A percentile compares a stretch with the other conserved stretches of the same genome.
Evolutionary conservation across 2,888 invertebrate genomes (phyloP).

Genomic region (Noctua fimbriata): DNA sequence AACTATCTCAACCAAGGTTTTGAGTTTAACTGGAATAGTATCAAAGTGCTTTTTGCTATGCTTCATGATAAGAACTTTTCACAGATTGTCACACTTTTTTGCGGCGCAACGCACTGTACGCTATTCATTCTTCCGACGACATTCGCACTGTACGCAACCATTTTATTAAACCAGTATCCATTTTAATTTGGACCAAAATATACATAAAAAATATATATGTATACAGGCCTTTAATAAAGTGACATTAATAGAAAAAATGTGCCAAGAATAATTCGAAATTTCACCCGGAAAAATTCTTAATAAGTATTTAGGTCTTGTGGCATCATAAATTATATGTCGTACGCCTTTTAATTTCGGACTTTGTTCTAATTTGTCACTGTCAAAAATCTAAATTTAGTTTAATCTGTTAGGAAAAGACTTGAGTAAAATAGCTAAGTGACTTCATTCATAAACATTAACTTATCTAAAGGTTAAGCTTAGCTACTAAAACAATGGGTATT

Average conservation of each 20-base stretch:
- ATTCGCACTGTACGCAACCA: too few species aligned
- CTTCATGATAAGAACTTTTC: background rate
- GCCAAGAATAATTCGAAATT: background rate
- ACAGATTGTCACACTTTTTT: background rate
- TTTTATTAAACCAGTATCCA: too few species aligned
- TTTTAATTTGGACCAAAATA: too few species aligned
- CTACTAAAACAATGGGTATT: background rate
- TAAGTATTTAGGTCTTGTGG: background rate
- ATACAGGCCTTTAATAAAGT: background rate
- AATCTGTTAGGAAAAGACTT: background rate
- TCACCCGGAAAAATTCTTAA: too few species aligned
- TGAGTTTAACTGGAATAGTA: background rate
- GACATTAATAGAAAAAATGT: background rate
- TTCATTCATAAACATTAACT: background rate
- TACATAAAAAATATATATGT: too few species aligned
- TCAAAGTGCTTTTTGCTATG: too few species aligned
- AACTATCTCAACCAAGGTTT: background rate
- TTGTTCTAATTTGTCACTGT: constrained; percentile 5
- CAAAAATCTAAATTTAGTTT: background rate
- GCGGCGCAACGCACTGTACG: too few species aligned
- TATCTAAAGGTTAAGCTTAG: background rate
- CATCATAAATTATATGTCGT: background rate
- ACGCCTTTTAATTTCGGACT: constrained; percentile 23
- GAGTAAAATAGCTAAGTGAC: background rate
- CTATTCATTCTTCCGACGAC: too few species aligned